Percentiles rank a stretch among this genome's conserved stretches.
Conservation (phyloP, 1,140 invertebrate genomes). For the Sipha flava region DNA sequence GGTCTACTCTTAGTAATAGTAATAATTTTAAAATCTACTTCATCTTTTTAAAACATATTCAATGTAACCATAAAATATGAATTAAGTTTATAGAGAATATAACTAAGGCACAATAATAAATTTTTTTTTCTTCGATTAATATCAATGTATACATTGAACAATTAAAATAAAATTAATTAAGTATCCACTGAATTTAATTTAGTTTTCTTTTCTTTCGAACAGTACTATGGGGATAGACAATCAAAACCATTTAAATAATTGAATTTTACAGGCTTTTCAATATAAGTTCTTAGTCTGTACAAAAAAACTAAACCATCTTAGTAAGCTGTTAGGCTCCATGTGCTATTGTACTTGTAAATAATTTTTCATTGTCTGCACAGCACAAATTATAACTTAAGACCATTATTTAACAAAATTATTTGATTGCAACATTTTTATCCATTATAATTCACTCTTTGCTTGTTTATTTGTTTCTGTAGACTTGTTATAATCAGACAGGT, state of each 20-base stretch:
- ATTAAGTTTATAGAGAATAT: no score
- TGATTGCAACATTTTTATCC: background rate
- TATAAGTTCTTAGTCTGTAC: background rate
- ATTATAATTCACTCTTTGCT: background rate
- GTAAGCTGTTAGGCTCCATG: background rate
- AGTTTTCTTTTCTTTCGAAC: background rate
- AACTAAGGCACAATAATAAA: no score
- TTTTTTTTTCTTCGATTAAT: no score
- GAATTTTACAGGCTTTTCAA: background rate
- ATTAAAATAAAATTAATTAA: no score
- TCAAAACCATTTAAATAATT: background rate
- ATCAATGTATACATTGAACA: no score
- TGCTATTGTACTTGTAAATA: no score
- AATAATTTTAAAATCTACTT: no score
- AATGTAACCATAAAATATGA: no score
- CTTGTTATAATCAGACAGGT: background rate
- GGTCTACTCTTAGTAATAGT: no score
- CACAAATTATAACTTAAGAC: background rate
- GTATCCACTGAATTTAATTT: no score
- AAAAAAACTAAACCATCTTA: background rate
- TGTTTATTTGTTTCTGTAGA: background rate
- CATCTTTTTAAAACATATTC: no score
- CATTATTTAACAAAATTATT: background rate
- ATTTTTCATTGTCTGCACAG: background rate
- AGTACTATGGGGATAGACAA: background rate